Evolutionary conservation across 2,113 vertebrate genomes (phyloP).

Genomic region (Dryoscopus gambensis): DNA sequence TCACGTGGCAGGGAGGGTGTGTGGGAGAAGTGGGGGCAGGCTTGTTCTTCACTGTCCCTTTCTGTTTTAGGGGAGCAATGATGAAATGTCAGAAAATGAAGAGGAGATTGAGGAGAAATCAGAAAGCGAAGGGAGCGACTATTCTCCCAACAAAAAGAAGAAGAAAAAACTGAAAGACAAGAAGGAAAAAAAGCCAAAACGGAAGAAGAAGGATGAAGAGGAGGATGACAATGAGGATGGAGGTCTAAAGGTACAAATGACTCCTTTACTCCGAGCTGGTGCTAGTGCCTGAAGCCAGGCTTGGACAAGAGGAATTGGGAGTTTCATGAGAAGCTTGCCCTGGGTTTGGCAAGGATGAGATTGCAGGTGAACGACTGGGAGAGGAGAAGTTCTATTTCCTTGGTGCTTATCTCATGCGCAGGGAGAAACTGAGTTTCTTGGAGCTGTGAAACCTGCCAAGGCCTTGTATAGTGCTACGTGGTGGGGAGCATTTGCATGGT

Average conservation of each 20-base stretch:
- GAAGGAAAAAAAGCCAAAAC: constrained; percentile 89
- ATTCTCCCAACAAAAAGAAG: constrained; percentile 90
- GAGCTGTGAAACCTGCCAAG: neutral
- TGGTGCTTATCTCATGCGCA: neutral
- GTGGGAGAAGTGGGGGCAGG: neutral
- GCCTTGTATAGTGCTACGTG: fast-evolving
- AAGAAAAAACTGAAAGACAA: constrained; percentile 95
- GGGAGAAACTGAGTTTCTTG: neutral
- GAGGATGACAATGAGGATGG: constrained; percentile 87
- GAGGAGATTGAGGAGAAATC: constrained; percentile 82
- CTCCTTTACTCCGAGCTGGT: neutral
- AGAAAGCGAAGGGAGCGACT: constrained; percentile 90
- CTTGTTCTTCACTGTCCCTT: neutral
- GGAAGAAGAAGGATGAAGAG: constrained; percentile 88
- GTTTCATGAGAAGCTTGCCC: neutral
- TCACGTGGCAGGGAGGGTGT: neutral
- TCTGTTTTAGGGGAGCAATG: constrained; percentile 74
- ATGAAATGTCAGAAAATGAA: constrained; percentile 85
- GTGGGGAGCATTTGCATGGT: neutral
- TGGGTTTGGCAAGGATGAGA: neutral
- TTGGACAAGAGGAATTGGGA: neutral
- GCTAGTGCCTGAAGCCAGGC: neutral
- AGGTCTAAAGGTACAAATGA: constrained; percentile 76
- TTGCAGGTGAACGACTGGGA: neutral
- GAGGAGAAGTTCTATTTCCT: neutral